Evolutionary conservation across 2,797 vertebrate species (phyloP).

Genomic region (Macropus fuliginosus): DNA sequence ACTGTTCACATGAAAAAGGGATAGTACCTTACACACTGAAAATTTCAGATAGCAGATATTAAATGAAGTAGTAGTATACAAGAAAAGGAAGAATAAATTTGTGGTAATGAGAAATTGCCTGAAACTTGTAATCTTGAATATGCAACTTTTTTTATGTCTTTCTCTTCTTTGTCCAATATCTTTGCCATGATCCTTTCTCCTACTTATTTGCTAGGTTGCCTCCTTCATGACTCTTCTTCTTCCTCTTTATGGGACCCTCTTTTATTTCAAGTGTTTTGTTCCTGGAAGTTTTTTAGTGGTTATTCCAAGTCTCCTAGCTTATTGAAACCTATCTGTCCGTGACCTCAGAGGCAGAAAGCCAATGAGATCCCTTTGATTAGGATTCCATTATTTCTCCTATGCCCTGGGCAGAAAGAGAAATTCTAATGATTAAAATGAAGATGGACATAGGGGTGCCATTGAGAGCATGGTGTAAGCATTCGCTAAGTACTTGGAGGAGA

Average conservation of each 20-base stretch:
- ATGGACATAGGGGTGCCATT: neutral
- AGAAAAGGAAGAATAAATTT: slow-evolving; percentile 46
- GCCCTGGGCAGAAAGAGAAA: neutral
- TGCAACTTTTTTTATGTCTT: neutral
- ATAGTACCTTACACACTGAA: slow-evolving; percentile 75
- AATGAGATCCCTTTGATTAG: neutral
- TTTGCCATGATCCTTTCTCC: neutral
- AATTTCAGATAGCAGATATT: slow-evolving; percentile 75
- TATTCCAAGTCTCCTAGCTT: neutral
- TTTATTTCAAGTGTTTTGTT: neutral
- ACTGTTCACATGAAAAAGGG: neutral
- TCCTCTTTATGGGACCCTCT: neutral
- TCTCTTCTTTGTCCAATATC: neutral
- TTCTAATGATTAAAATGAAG: neutral
- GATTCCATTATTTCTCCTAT: neutral
- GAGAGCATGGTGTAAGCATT: neutral
- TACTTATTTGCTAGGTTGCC: neutral
- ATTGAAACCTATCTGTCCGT: neutral
- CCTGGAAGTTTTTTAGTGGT: neutral
- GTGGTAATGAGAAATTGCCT: slow-evolving; percentile 71
- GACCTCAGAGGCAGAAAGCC: neutral
- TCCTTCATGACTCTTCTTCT: neutral
- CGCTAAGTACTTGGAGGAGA: neutral
- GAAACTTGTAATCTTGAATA: slow-evolving; percentile 17
- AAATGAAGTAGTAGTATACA: slow-evolving; percentile 50